Evolutionary conservation across 2,113 vertebrate genomes (phyloP).

Genomic region (Sinosuthora webbiana): DNA sequence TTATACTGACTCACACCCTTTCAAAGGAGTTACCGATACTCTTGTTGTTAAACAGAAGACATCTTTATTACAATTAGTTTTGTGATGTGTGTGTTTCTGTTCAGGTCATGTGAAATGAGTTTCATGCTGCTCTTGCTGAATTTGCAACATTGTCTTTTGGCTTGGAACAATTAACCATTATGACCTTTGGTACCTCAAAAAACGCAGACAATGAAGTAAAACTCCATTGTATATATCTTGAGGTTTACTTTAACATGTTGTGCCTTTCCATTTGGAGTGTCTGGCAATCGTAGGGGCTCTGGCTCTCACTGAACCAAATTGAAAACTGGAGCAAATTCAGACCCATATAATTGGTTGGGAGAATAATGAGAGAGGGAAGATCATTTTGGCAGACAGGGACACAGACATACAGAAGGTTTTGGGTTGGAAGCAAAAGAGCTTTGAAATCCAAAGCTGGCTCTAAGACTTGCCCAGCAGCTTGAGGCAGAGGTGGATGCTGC

Average conservation of each 20-base stretch:
- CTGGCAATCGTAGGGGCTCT: not conserved
- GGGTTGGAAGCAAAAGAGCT: not conserved
- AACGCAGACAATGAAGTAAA: not conserved
- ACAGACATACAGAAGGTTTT: not conserved
- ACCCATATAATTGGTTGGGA: not conserved
- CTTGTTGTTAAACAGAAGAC: not conserved
- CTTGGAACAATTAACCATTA: not conserved
- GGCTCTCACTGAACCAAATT: not conserved
- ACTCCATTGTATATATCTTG: not conserved
- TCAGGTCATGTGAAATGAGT: not conserved
- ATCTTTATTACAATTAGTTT: not conserved
- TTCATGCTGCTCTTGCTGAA: not conserved
- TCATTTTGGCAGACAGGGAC: not conserved
- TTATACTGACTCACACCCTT: not conserved
- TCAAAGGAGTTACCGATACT: not conserved
- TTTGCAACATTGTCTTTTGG: not conserved
- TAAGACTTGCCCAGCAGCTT: not conserved
- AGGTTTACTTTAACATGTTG: not conserved
- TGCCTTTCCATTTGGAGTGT: not conserved
- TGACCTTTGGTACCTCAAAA: not conserved
- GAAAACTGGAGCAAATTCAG: slow-evolving; percentile 20
- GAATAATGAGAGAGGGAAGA: not conserved
- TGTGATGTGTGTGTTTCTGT: not conserved
- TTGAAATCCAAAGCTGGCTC: not conserved
- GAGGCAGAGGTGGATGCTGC: not conserved